Conservation (phyloP, 1,140 invertebrate genomes). For the Asbolus verrucosus region DNA sequence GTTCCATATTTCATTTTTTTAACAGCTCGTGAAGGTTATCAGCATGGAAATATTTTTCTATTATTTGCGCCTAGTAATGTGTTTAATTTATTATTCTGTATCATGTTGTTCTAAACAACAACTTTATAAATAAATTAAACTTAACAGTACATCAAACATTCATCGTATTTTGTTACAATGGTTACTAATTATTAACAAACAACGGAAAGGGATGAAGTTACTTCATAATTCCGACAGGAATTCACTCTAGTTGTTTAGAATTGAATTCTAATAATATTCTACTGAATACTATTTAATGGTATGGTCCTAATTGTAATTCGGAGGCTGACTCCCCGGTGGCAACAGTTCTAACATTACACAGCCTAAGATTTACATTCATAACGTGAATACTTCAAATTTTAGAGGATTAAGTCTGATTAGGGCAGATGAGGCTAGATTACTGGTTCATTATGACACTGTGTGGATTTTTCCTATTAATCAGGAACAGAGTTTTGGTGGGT, state of each 20-base stretch:
- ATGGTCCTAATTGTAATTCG: slow-evolving; percentile 3
- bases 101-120: no score
- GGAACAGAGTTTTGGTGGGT: no score
- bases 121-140: neutral
- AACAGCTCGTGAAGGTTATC: no score
- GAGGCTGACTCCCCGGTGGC: neutral
- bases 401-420: neutral
- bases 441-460: neutral
- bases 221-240: slow-evolving; percentile 5
- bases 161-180: slow-evolving; percentile 2
- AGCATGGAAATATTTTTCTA: no score
- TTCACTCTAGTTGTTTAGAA: neutral
- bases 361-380: slow-evolving; percentile 4
- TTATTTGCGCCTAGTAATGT: no score
- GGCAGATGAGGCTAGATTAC: neutral
- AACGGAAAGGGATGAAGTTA: slow-evolving; percentile 4
- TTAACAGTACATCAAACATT: neutral
- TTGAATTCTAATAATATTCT: slow-evolving; percentile 3
- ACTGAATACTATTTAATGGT: slow-evolving; percentile 11
- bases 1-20: no score
- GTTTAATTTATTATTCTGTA: no score
- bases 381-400: slow-evolving; percentile 1
- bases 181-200: slow-evolving; percentile 9
- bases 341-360: slow-evolving; percentile 4
- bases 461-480: no score